Base-by-base conservation (phyloP, 2,113 vertebrate genomes). In the Carollia perspicillata region DNA sequence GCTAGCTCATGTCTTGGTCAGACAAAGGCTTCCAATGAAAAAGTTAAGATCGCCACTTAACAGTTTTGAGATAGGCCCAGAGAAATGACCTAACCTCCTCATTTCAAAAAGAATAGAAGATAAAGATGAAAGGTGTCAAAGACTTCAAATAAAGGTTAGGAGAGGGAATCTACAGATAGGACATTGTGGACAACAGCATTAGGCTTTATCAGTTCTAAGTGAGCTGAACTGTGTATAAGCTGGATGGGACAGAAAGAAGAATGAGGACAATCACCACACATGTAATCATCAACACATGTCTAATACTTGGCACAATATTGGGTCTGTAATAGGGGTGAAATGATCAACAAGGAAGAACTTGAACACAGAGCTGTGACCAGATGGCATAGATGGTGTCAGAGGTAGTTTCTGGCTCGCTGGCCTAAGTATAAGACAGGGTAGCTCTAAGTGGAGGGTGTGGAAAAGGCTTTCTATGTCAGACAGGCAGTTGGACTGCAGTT, bases 81-180 rank as follows among this genome's bases (percentile, higher is more conserved):
- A 58, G 30, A 84, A 84, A 83, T 10, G 2, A 81, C 14, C 16
- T 74, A 49, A 68, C 14, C 2, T 49, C 14, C 1, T 68, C 33
- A 79, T 60, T 88, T 93, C 63, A 78, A 63, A 85, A 78, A 55
- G 55, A 16, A 3, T 10, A 78, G 80, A 55, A 78, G 83, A 26
- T 66, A 37, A 75, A 80, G 40, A 44, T 37, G 6, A 66, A 81
- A 86, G 44, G 12, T 18, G 30, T 86, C n/a, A 79, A 12, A 35
- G 30, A 16, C 3, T 65, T 95, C 65, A 20, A 33, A 72, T 22
- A 44, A 51, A 89, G 78, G 23, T 60, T 71, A 18, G 63, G 20
- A 47, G 14, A 58, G 44, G 47, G 1, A 40, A 60, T 28, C n/a
- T 44, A 44, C 14, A 88, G 53, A 47, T n/a, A 42, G 22, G 16